Evolutionary conservation across 2,888 invertebrate genomes (phyloP).

Genomic region (Cosmopolites sordidus): DNA sequence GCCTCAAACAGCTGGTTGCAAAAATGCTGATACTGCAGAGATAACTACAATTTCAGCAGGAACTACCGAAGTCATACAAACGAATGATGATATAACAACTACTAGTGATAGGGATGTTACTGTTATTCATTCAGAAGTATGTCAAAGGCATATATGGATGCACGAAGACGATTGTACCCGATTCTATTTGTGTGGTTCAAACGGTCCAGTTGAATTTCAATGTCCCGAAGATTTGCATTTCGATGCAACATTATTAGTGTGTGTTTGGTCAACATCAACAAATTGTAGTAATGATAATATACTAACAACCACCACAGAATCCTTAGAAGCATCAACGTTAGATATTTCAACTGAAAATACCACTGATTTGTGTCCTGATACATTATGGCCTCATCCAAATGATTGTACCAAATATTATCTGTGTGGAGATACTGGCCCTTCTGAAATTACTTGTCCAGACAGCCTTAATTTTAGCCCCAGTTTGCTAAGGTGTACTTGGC

Average conservation of each 20-base stretch:
- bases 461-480: constrained; percentile 12
- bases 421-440: constrained; percentile 2
- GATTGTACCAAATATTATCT: constrained; percentile 14
- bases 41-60: not conserved
- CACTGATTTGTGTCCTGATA: not conserved
- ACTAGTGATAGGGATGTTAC: not conserved
- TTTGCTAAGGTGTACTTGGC: not conserved
- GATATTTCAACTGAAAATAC: not conserved
- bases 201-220: not conserved
- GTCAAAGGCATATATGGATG: no score
- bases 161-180: not conserved
- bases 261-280: not conserved
- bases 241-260: not conserved
- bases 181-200: constrained; percentile 1
- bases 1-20: no score
- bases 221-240: not conserved
- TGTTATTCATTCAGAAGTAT: no score
- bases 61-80: not conserved
- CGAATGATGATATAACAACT: no score
- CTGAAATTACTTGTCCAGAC: constrained; percentile 8
- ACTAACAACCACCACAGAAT: no score
- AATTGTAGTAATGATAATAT: no score
- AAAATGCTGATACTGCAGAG: not conserved
- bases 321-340: no score
- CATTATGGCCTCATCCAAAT: constrained; percentile 9